These are phyloP conservation scores for Dione vanillae DNA, from an alignment of 2,888 invertebrate species.

Conservation along the genomic window DNA sequence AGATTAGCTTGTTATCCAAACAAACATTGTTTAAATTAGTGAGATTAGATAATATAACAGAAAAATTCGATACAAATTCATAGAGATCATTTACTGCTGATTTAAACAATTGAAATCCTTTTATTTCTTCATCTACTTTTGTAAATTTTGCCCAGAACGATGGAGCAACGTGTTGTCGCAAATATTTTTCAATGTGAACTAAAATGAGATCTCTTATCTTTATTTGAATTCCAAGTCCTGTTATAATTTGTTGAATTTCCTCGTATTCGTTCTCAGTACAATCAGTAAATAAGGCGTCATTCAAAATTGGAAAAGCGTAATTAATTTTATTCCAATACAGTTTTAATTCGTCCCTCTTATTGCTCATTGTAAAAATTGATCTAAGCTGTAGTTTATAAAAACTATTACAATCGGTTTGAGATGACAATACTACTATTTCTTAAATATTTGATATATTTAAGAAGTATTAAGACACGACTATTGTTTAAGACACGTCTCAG, in stretches of 20 bases:
- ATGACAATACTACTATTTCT: background rate
- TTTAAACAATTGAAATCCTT: constrained; percentile 87
- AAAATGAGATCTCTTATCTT: constrained; percentile 74
- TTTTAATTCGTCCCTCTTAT: constrained; percentile 66
- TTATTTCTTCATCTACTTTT: constrained; percentile 77
- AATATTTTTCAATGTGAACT: constrained; percentile 82
- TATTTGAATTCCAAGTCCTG: constrained; percentile 67
- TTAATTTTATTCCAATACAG: constrained; percentile 76
- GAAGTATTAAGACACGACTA: no score
- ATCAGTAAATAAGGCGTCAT: constrained; percentile 67
- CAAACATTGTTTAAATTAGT: constrained; percentile 78
- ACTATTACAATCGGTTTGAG: background rate
- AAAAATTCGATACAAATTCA: constrained; percentile 81
- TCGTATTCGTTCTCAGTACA: constrained; percentile 71
- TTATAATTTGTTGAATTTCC: constrained; percentile 71
- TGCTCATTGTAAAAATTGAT: constrained; percentile 57
- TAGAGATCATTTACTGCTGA: constrained; percentile 87
- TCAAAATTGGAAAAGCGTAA: constrained; percentile 78
- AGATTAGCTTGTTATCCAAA: constrained; percentile 75
- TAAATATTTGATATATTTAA: background rate
- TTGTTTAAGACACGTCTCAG: background rate
- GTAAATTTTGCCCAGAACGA: constrained; percentile 87
- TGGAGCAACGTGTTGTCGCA: constrained; percentile 85
- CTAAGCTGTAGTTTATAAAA: background rate
- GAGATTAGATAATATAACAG: constrained; percentile 82